These are phyloP conservation scores for Minunthozetes semirufus DNA, from an alignment of 2,888 invertebrate genomes.

Conservation along the genomic window DNA sequence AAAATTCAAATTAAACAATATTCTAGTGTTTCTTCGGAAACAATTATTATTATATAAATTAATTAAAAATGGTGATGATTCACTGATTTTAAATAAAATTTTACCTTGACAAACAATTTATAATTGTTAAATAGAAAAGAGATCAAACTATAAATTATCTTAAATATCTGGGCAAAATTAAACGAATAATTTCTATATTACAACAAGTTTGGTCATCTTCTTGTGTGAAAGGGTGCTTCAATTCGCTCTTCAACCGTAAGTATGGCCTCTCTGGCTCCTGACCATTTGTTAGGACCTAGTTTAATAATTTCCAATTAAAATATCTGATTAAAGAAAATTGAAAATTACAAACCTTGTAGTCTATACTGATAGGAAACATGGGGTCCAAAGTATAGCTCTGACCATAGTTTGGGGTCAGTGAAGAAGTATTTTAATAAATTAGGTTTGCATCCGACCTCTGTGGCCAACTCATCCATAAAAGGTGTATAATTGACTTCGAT, in stretches of 20 bases:
- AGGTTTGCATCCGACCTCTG: constrained; percentile 43
- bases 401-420: constrained; percentile 44
- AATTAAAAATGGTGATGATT: too few relatives aligned
- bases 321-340: too few relatives aligned
- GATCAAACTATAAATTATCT: too few relatives aligned
- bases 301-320: too few relatives aligned
- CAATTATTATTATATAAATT: too few relatives aligned
- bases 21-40: too few relatives aligned
- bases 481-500: constrained; percentile 42
- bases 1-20: too few relatives aligned
- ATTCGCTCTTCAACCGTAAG: constrained; percentile 44
- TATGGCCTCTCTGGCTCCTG: constrained; percentile 50
- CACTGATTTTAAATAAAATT: too few relatives aligned
- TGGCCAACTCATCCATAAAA: constrained; percentile 51
- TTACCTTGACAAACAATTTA: too few relatives aligned
- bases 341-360: constrained; percentile 41
- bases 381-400: constrained; percentile 46
- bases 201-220: background rate
- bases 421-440: constrained; percentile 44
- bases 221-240: constrained; percentile 28
- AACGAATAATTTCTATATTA: too few relatives aligned
- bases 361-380: constrained; percentile 49
- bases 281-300: constrained; percentile 49
- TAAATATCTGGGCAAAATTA: too few relatives aligned
- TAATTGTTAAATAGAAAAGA: too few relatives aligned